These are phyloP conservation scores for Drosophila santomea DNA, from an alignment of 1,140 invertebrate genomes.

Conservation along the genomic window DNA sequence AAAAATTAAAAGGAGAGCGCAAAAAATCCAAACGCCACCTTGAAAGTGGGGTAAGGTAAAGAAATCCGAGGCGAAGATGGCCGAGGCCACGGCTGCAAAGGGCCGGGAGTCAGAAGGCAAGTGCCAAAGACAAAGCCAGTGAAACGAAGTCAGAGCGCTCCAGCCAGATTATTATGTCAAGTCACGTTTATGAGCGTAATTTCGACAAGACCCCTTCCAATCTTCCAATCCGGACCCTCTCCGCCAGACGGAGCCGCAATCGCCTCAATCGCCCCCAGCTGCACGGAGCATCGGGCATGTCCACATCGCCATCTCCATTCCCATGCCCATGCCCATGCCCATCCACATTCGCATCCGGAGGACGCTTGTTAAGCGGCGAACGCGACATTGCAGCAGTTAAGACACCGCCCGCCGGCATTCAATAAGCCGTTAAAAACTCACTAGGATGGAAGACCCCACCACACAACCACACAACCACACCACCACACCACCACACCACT, in stretches of 20 bases:
- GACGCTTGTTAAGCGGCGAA: conserved; percentile 62
- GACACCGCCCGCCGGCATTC: conserved; percentile 74
- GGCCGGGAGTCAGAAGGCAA: conserved; percentile 34
- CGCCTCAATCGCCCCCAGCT: conserved; percentile 11
- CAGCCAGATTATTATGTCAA: conserved; percentile 84
- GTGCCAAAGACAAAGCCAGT: conserved; percentile 68
- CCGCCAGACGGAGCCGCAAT: background rate
- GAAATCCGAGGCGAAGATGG: conserved; percentile 21
- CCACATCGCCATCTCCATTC: too few relatives aligned
- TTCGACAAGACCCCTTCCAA: conserved; percentile 67
- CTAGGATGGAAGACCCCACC: conserved; percentile 21
- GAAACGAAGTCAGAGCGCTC: conserved; percentile 57
- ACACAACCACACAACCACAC: too few relatives aligned
- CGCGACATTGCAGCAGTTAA: conserved; percentile 76
- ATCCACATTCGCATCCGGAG: conserved; percentile 28
- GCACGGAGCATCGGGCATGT: background rate
- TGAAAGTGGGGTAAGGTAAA: conserved; percentile 24
- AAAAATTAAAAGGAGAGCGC: conserved; percentile 68
- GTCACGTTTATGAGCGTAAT: conserved; percentile 84
- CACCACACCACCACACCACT: too few relatives aligned
- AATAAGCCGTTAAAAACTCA: conserved; percentile 80
- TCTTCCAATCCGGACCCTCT: conserved; percentile 9
- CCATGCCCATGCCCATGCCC: too few relatives aligned
- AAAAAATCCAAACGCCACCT: conserved; percentile 71
- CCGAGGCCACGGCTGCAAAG: conserved; percentile 5